These are phyloP conservation scores for Drosophila tanythrix DNA, from an alignment of 2,888 invertebrate species.

Conservation along the genomic window DNA sequence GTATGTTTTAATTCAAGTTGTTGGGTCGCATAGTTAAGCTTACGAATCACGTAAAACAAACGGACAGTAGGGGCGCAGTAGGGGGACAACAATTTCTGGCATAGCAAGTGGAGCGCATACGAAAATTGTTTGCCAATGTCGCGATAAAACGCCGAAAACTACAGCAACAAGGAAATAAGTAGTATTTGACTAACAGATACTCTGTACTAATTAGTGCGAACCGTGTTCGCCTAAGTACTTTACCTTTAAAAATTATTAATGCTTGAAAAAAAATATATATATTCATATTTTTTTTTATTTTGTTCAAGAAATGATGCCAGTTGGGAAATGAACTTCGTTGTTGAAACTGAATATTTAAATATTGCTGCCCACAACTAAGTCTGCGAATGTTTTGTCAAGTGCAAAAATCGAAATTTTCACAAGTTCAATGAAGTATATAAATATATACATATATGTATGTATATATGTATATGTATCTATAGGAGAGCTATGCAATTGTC, in stretches of 20 bases:
- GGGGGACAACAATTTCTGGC: slow-evolving; percentile 31
- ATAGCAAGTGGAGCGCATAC: slow-evolving; percentile 78
- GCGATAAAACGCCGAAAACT: slow-evolving; percentile 64
- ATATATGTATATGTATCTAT: background rate
- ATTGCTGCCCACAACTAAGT: background rate
- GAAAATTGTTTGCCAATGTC: slow-evolving; percentile 78
- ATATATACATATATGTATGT: background rate
- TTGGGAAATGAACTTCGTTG: background rate
- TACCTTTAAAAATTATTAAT: background rate
- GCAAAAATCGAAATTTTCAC: background rate
- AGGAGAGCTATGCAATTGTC: background rate
- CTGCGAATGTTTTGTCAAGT: background rate
- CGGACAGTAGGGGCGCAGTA: background rate
- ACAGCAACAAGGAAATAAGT: slow-evolving; percentile 13
- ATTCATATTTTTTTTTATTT: background rate
- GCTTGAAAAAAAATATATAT: background rate
- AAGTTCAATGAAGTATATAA: background rate
- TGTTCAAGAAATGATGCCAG: background rate
- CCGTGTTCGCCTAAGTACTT: background rate
- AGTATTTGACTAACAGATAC: slow-evolving; percentile 10
- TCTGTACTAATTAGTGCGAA: background rate
- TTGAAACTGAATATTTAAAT: background rate
- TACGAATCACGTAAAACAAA: slow-evolving; percentile 72
- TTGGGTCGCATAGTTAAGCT: slow-evolving; percentile 60
- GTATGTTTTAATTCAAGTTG: slow-evolving; percentile 53